Percentiles rank a stretch among this genome's conserved stretches.
Conservation (phyloP, 2,888 invertebrate genomes). For the Rhagium mordax region DNA sequence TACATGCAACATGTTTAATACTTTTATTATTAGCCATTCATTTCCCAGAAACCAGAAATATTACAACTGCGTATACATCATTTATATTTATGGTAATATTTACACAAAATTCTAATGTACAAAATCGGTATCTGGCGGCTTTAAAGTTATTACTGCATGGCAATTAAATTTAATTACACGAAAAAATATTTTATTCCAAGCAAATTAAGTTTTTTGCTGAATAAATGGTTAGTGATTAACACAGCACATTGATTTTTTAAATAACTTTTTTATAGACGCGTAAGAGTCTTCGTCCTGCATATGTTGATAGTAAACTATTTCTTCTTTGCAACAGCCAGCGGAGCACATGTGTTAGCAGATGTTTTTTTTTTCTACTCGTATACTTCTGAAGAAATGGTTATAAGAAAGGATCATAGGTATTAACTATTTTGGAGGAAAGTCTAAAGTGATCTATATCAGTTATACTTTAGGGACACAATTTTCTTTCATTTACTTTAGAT, state of each 20-base stretch:
- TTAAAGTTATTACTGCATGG: constrained; percentile 6
- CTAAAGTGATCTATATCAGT: too few species aligned
- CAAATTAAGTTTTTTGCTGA: background rate
- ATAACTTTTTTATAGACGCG: too few species aligned
- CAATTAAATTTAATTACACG: constrained; percentile 6
- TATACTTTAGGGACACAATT: too few species aligned
- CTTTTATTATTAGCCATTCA: constrained; percentile 19
- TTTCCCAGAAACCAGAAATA: constrained; percentile 22
- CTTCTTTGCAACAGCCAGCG: too few species aligned
- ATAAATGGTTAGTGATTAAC: background rate
- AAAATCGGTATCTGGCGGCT: constrained; percentile 15
- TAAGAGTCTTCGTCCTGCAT: too few species aligned
- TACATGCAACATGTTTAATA: constrained; percentile 36
- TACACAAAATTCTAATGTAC: constrained; percentile 7
- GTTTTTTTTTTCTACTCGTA: too few species aligned
- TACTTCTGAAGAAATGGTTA: too few species aligned
- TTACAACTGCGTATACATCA: constrained; percentile 25
- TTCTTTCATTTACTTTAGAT: too few species aligned
- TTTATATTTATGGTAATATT: constrained; percentile 24
- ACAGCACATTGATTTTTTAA: background rate
- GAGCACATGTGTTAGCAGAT: too few species aligned
- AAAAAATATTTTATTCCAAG: constrained; percentile 11
- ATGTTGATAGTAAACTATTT: too few species aligned
- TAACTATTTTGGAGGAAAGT: too few species aligned
- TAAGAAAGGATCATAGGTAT: too few species aligned